Evolutionary conservation across 2,797 vertebrate species (phyloP).

Genomic region (Sternotherus odoratus): DNA sequence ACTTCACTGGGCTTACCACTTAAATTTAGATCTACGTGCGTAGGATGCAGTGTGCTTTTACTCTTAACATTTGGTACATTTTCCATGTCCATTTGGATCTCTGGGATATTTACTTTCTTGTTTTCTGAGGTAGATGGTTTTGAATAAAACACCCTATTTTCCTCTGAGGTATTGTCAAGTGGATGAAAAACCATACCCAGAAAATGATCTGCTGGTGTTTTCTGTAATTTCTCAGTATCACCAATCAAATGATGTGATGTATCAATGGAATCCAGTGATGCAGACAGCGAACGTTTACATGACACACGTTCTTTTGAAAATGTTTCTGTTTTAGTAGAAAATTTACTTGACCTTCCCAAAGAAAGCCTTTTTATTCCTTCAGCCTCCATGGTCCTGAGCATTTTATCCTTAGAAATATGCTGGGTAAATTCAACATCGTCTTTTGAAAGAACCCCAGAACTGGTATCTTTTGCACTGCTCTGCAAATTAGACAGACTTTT

Average conservation of each 20-base stretch:
- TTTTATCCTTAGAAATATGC: conserved; percentile 74
- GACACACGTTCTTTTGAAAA: conserved; percentile 67
- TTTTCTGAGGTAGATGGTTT: conserved; percentile 84
- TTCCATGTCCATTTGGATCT: conserved; percentile 14
- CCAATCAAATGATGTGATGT: conserved; percentile 56
- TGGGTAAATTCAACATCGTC: conserved; percentile 66
- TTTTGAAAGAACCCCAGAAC: conserved; percentile 61
- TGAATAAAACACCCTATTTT: conserved; percentile 82
- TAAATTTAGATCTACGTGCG: conserved; percentile 79
- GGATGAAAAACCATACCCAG: conserved; percentile 78
- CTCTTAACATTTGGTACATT: conserved; percentile 45
- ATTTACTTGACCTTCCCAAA: conserved; percentile 71
- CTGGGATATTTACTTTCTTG: conserved; percentile 75
- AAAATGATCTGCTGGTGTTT: conserved; percentile 65
- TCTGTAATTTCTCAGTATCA: conserved; percentile 62
- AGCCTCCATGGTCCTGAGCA: conserved; percentile 71
- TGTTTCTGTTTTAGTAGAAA: conserved; percentile 66
- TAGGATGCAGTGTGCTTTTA: conserved; percentile 77
- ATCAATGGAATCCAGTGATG: conserved; percentile 80
- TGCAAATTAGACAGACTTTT: conserved; percentile 74
- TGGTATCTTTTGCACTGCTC: conserved; percentile 68
- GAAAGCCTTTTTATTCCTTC: conserved; percentile 80
- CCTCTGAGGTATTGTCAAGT: conserved; percentile 84
- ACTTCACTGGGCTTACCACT: conserved; percentile 71
- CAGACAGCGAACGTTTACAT: conserved; percentile 82